Evolutionary conservation across 2,113 vertebrate genomes (phyloP).

Genomic region (Thamnophis sirtalis): DNA sequence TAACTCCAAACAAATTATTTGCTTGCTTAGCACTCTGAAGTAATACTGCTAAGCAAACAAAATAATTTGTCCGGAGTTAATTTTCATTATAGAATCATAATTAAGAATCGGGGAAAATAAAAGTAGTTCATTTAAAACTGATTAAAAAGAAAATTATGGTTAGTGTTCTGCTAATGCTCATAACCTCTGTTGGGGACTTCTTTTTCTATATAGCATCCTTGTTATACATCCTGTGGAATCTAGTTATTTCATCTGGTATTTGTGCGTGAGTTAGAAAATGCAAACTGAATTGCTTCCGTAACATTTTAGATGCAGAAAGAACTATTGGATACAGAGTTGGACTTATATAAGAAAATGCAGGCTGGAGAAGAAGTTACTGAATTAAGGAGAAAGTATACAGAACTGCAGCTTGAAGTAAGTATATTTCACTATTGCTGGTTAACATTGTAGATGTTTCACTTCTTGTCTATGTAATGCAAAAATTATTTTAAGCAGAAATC

Average conservation of each 20-base stretch:
- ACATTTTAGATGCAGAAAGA: conserved; percentile 90
- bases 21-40: background rate
- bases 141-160: background rate
- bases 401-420: conserved; percentile 92
- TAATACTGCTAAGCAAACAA: background rate
- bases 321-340: conserved; percentile 91
- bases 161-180: fast-evolving
- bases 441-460: background rate
- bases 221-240: background rate
- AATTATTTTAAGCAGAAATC: background rate
- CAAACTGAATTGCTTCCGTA: conserved; percentile 35
- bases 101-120: background rate
- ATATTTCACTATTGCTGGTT: conserved; percentile 38
- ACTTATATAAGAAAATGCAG: conserved; percentile 95
- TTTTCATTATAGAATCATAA: no score
- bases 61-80: background rate
- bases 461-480: background rate
- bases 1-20: background rate
- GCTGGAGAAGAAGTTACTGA: conserved; percentile 93
- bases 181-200: background rate
- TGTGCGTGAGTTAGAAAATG: conserved; percentile 8
- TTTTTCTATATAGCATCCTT: background rate
- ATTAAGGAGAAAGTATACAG: conserved; percentile 88
- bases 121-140: background rate
- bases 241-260: background rate